Percentiles rank a stretch among this genome's conserved stretches.
These are phyloP conservation scores for Hystrix cristata DNA, from an alignment of 2,113 vertebrate genomes.

Conservation along the genomic window DNA sequence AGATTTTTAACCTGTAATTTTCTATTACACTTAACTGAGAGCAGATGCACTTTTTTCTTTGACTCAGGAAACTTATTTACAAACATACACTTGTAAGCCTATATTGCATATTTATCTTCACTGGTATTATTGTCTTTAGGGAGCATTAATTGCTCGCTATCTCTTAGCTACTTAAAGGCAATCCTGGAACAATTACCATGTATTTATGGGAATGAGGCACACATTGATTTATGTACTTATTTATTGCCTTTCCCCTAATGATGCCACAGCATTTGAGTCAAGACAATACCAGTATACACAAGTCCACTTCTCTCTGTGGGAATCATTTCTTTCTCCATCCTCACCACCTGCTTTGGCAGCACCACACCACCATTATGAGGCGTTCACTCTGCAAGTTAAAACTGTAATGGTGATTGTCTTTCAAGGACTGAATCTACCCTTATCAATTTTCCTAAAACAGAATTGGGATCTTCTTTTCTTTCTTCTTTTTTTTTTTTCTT, in stretches of 20 bases:
- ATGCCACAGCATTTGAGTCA: slow-evolving; percentile 65
- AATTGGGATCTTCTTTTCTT: not conserved
- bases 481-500: not conserved
- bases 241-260: slow-evolving; percentile 78
- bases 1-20: slow-evolving; percentile 61
- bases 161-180: slow-evolving; percentile 73
- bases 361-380: too few species aligned
- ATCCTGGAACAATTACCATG: slow-evolving; percentile 71
- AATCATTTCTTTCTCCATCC: slow-evolving; percentile 15
- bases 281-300: slow-evolving; percentile 51
- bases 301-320: slow-evolving; percentile 33
- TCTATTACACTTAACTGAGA: slow-evolving; percentile 58
- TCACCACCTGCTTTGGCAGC: not conserved
- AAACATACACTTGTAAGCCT: not conserved
- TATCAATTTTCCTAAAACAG: not conserved
- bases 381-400: not conserved
- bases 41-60: slow-evolving; percentile 61
- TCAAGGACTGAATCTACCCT: not conserved
- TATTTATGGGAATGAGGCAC: slow-evolving; percentile 77
- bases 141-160: slow-evolving; percentile 75
- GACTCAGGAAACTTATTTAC: not conserved
- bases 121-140: slow-evolving; percentile 65
- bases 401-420: not conserved
- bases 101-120: slow-evolving; percentile 45
- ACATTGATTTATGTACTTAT: slow-evolving; percentile 79